phyloP scores from a whole-genome alignment of 2,797 vertebrate species.

The Oophaga sylvatica region DNA sequence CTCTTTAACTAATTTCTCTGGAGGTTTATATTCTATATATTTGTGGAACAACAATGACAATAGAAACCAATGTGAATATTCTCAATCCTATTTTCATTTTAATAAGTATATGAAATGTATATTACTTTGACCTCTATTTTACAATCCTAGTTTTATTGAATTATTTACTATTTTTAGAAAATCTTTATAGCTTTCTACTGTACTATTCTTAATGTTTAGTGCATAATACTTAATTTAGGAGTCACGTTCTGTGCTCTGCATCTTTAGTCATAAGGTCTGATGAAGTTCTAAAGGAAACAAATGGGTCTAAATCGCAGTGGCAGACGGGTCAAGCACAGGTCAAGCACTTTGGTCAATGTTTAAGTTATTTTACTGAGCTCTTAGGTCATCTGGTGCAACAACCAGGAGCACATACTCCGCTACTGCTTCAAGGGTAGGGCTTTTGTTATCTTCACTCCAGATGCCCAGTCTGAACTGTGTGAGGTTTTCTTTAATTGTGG shows the following conservation, averaged over 20 bases:
- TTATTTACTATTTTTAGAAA: too few relatives aligned
- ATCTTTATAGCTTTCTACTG: neutral
- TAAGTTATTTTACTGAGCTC: slow-evolving; percentile 15
- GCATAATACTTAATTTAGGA: neutral
- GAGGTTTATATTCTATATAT: too few relatives aligned
- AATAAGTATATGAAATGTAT: too few relatives aligned
- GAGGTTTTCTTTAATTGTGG: slow-evolving; percentile 4
- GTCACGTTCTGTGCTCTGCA: neutral
- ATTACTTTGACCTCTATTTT: neutral
- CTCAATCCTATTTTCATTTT: too few relatives aligned
- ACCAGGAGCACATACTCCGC: slow-evolving; percentile 4
- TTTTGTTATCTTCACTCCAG: slow-evolving; percentile 16
- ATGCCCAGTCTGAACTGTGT: slow-evolving; percentile 13
- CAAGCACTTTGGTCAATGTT: slow-evolving; percentile 33
- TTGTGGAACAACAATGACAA: too few relatives aligned
- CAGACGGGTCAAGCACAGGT: slow-evolving; percentile 49
- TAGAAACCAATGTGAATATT: too few relatives aligned
- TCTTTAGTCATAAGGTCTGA: neutral
- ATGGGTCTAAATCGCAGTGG: slow-evolving; percentile 25
- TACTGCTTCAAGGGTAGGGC: neutral
- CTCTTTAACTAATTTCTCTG: too few relatives aligned
- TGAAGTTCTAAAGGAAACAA: slow-evolving; percentile 23
- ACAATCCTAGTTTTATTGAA: neutral
- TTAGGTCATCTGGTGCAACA: neutral
- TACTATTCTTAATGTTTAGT: neutral